These are phyloP conservation scores for Rousettus madagascariensis DNA, from an alignment of 2,797 vertebrate genomes.

Conservation along the genomic window DNA sequence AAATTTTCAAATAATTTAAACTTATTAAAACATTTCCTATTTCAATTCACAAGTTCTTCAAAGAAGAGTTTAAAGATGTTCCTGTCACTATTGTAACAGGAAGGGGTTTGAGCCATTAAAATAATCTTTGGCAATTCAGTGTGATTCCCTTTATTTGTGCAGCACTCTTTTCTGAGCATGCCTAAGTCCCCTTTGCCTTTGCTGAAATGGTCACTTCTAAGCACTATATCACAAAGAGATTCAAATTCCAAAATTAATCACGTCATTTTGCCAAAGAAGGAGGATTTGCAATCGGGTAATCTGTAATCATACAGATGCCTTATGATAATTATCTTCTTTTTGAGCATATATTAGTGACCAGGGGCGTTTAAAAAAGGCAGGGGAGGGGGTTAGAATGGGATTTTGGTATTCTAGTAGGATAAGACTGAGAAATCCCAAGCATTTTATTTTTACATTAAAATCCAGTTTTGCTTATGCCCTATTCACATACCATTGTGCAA, in stretches of 20 bases:
- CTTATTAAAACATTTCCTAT: slow-evolving; percentile 74
- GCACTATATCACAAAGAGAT: slow-evolving; percentile 64
- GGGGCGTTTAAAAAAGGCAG: slow-evolving; percentile 27
- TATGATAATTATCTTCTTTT: slow-evolving; percentile 81
- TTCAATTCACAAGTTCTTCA: slow-evolving; percentile 77
- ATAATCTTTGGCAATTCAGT: slow-evolving; percentile 83
- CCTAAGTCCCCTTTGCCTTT: slow-evolving; percentile 50
- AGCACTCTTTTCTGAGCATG: slow-evolving; percentile 65
- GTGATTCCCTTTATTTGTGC: slow-evolving; percentile 78
- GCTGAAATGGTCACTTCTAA: slow-evolving; percentile 78
- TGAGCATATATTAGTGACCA: slow-evolving; percentile 80
- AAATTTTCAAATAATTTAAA: slow-evolving; percentile 72
- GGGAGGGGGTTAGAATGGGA: neutral
- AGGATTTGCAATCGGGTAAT: slow-evolving; percentile 76
- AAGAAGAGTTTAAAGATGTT: slow-evolving; percentile 76
- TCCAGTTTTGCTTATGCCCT: slow-evolving; percentile 24
- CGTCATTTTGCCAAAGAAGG: slow-evolving; percentile 65
- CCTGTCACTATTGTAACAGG: slow-evolving; percentile 82
- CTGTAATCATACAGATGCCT: slow-evolving; percentile 80
- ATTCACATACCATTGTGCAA: slow-evolving; percentile 21
- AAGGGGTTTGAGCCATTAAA: slow-evolving; percentile 80
- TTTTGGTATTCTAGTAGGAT: slow-evolving; percentile 79
- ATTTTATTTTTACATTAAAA: slow-evolving; percentile 78
- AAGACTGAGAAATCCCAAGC: slow-evolving; percentile 65
- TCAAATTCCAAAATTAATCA: slow-evolving; percentile 83